Evolutionary conservation across 2,797 vertebrate species (phyloP).

Genomic region (Kryptolebias ocellatus): DNA sequence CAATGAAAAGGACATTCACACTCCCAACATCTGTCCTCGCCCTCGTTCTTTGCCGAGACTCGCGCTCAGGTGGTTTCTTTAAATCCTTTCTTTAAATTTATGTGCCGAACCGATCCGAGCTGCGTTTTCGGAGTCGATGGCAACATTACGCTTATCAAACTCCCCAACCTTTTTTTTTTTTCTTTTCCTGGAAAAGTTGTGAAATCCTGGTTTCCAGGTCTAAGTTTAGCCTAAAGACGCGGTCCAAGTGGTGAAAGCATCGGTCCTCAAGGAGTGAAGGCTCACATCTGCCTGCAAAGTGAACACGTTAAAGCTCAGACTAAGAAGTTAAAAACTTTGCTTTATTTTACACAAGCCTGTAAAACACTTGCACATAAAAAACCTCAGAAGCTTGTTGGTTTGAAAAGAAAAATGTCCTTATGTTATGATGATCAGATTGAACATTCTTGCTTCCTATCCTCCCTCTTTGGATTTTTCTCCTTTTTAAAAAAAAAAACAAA

Average conservation of each 20-base stretch:
- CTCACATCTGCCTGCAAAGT: slow-evolving; percentile 39
- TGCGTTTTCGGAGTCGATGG: too few relatives aligned
- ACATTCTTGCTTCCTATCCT: slow-evolving; percentile 29
- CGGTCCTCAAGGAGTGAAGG: slow-evolving; percentile 38
- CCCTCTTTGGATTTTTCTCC: slow-evolving; percentile 29
- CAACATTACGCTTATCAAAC: slow-evolving; percentile 57
- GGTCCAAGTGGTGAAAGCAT: slow-evolving; percentile 45
- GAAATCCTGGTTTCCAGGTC: slow-evolving; percentile 59
- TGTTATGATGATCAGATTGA: slow-evolving; percentile 20
- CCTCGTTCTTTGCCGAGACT: background rate
- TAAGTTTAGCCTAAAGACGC: slow-evolving; percentile 60
- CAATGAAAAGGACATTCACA: background rate
- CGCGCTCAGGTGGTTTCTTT: slow-evolving; percentile 38
- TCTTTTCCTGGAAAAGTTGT: slow-evolving; percentile 41
- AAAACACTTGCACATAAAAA: background rate
- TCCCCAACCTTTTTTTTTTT: slow-evolving; percentile 41
- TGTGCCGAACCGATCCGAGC: too few relatives aligned
- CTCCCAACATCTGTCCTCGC: slow-evolving; percentile 4
- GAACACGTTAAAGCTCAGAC: slow-evolving; percentile 41
- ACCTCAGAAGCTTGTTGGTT: slow-evolving; percentile 28
- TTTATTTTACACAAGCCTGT: slow-evolving; percentile 14
- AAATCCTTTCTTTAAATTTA: too few relatives aligned
- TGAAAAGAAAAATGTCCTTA: slow-evolving; percentile 18
- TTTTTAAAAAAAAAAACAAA: background rate
- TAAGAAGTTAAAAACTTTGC: slow-evolving; percentile 29